These are phyloP conservation scores for Harmothoe impar DNA, from an alignment of 2,888 invertebrate species.

Conservation along the genomic window DNA sequence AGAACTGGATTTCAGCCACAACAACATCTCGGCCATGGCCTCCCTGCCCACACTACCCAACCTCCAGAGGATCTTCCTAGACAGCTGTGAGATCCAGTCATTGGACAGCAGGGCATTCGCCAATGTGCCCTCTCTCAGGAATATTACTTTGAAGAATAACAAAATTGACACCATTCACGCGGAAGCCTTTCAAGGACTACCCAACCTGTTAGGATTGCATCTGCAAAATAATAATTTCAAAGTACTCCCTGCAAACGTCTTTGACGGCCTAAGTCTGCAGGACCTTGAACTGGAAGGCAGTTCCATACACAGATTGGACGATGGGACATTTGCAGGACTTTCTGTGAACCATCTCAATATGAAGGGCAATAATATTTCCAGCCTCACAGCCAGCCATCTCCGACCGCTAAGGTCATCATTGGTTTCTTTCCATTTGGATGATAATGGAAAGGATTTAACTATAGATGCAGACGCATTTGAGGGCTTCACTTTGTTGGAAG, in stretches of 20 bases:
- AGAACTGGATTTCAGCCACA: constrained; percentile 64
- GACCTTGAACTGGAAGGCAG: constrained; percentile 54
- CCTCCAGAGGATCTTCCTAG: constrained; percentile 63
- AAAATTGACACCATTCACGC: constrained; percentile 57
- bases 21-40: constrained; percentile 46
- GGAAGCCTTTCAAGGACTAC: constrained; percentile 60
- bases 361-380: constrained; percentile 60
- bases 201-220: constrained; percentile 45
- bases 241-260: neutral
- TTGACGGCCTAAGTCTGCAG: neutral
- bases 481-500: constrained; percentile 51
- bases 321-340: constrained; percentile 18
- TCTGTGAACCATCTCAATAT: constrained; percentile 62
- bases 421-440: constrained; percentile 48
- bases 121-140: constrained; percentile 62
- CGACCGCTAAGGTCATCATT: constrained; percentile 61
- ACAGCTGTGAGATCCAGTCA: constrained; percentile 55
- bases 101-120: constrained; percentile 63
- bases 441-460: constrained; percentile 63
- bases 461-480: constrained; percentile 62
- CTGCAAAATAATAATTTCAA: constrained; percentile 50
- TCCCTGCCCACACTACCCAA: constrained; percentile 61
- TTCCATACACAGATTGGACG: neutral
- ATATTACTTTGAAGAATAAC: constrained; percentile 64
- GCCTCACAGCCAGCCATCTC: constrained; percentile 40